Evolutionary conservation across 2,797 vertebrate genomes (phyloP), one percentile per base, ranked within the genome.

Genomic region (Passerculus sandwichensis): DNA sequence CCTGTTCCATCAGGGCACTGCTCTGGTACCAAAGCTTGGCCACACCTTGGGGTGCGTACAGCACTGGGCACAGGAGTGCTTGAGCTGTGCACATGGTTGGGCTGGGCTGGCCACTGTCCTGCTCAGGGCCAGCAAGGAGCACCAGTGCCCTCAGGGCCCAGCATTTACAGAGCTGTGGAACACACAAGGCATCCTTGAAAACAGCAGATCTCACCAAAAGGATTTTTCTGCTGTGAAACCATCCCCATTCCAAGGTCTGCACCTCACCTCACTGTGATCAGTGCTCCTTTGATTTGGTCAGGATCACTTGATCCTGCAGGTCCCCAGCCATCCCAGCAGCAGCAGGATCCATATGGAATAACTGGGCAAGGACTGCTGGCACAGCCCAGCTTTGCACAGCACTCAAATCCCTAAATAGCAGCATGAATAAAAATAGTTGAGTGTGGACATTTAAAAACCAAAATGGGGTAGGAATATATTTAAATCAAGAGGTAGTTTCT

Each of bases 81-180:
- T 32, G 54, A 56, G 56, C 0, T 38, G 17, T 42, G 30, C 8
- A 8, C 2, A 0, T 0, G 20, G 1, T 0, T 54, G 81, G 17
- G 26, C 34, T 89, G 78, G 60, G 29, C 48, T 21, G 36, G 32
- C 30, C 71, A 21, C 36, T 66, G 73, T 25, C 13, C 22, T 22
- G 83, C 34, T 51, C 54, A 16, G 34, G 51, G 29, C 40, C 60
- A 59, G 50, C 50, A 38, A 61, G 22, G 34, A n/a, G 34, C 42
- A 34, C 5, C 47, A 71, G 22, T 4, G 13, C 32, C 38, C n/a
- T 53, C 62, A 26, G 18, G 18, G 5, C 15, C 36, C 1, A 1
- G 34, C 11, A 32, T 5, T 44, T n/a, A 6, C 5, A 13, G 67
- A 77, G 69, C 65, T 85, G 26, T 44, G 72, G 53, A 78, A 34